A percentile compares a stretch with the other conserved stretches of the same genome.
These are phyloP conservation scores for Lepidurus packardi DNA, from an alignment of 1,140 invertebrate genomes.

Conservation along the genomic window DNA sequence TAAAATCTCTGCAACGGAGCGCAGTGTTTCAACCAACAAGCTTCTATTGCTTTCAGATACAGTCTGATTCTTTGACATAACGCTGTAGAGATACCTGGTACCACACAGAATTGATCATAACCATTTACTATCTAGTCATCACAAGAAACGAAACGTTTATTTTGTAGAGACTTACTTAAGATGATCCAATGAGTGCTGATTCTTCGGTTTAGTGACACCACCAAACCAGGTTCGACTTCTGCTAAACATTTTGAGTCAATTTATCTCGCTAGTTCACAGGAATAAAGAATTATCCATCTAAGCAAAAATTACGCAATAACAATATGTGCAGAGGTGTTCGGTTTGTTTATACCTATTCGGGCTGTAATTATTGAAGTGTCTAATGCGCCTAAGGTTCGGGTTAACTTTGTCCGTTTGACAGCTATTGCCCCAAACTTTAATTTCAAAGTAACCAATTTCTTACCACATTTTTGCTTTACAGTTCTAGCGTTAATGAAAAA, in stretches of 20 bases:
- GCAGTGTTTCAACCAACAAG: slow-evolving; percentile 90
- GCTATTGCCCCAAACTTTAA: too few species aligned
- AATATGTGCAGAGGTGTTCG: too few species aligned
- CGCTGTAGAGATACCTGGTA: slow-evolving; percentile 80
- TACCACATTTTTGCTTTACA: too few species aligned
- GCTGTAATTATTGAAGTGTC: too few species aligned
- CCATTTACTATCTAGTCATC: not conserved
- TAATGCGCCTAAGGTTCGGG: too few species aligned
- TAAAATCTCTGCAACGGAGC: slow-evolving; percentile 96
- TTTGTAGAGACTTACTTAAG: slow-evolving; percentile 65
- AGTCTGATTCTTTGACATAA: slow-evolving; percentile 92
- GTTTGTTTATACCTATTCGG: too few species aligned
- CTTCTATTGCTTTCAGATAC: slow-evolving; percentile 92
- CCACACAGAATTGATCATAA: slow-evolving; percentile 33
- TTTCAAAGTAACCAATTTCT: too few species aligned
- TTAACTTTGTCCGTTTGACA: too few species aligned
- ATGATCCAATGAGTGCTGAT: slow-evolving; percentile 91
- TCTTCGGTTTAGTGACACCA: slow-evolving; percentile 84
- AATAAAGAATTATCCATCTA: too few species aligned
- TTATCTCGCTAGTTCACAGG: too few species aligned
- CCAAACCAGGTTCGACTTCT: slow-evolving; percentile 80
- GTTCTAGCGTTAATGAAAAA: too few species aligned
- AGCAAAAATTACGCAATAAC: too few species aligned
- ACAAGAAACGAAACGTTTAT: slow-evolving; percentile 24
- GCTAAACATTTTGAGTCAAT: slow-evolving; percentile 30